Evolutionary conservation across 2,113 vertebrate species (phyloP), one percentile per base, ranked within the genome.

Genomic region (Aldabrachelys gigantea): DNA sequence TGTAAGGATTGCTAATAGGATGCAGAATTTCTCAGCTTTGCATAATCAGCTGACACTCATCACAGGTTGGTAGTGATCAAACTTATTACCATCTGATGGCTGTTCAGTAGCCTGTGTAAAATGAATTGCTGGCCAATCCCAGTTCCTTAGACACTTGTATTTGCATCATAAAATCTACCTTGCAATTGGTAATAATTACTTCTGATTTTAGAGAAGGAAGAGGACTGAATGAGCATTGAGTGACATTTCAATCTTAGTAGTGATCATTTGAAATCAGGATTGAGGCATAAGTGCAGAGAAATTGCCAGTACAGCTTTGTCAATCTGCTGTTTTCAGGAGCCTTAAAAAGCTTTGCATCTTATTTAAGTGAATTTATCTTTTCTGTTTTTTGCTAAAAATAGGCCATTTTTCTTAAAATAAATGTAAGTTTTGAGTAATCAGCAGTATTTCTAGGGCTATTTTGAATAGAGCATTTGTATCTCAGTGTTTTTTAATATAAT

Each of bases 11-110:
- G 53, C 80, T 97, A 95, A 96, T 96, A 90, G 95, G 84, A 75
- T 86, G 87, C 93, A 93, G 95, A 97, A 97, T 94, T 90, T 94
- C 91, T 90, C 85, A 94, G 87, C 95, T 93, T 96, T 93, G 65
- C 19, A 8, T 96, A 96, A 96, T 97, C 95, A 97, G 88, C 84
- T 95, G 90, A 38, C 94, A 95, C 95, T 95, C 95, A 95, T 95
- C 94, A 91, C 85, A 88, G 76, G 80, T 95, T 96, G 93, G 80
- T 90, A 94, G 76, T 82, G 94, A 95, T 91, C 91, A 96, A 91
- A 90, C 95, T 92, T 94, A 93, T 96, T 96, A 97, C 94, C 87
- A 80, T 95, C 84, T 85, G 90, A 85, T 94, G 89, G 81, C 82
- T 95, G 1, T 81, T 93, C 80, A 25, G n/a, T 87, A 83, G 80